These are phyloP conservation scores for Caenorhabditis tropicalis DNA, from an alignment of 1,140 invertebrate species.

Conservation along the genomic window DNA sequence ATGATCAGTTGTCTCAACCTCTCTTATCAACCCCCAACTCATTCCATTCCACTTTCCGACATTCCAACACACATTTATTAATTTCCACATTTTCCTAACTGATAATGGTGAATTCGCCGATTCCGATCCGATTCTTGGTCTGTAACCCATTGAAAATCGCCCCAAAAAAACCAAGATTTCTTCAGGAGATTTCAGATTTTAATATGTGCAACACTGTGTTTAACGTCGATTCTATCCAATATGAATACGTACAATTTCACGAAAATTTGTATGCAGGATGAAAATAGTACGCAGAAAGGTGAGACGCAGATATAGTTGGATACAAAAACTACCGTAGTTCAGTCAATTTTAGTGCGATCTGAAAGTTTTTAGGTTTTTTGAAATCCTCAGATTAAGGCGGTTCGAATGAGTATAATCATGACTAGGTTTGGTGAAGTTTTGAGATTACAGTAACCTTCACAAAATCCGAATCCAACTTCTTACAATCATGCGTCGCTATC, in stretches of 20 bases:
- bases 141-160: neutral
- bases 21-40: neutral
- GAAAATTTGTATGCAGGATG: slow-evolving; percentile 37
- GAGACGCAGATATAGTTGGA: neutral
- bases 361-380: too few relatives aligned
- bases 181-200: slow-evolving; percentile 25
- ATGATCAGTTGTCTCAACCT: neutral
- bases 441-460: neutral
- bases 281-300: neutral
- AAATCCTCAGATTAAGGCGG: too few relatives aligned
- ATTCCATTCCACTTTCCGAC: neutral
- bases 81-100: neutral
- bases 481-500: slow-evolving; percentile 20
- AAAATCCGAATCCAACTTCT: neutral
- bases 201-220: slow-evolving; percentile 7
- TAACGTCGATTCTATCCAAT: slow-evolving; percentile 32
- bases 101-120: neutral
- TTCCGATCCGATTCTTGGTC: slow-evolving; percentile 19
- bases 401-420: too few relatives aligned
- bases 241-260: slow-evolving; percentile 46
- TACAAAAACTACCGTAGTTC: too few relatives aligned
- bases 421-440: neutral
- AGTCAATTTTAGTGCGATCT: too few relatives aligned
- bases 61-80: neutral
- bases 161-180: neutral